Conservation (phyloP, 1,140 invertebrate genomes). For the Hylaeus volcanicus region DNA sequence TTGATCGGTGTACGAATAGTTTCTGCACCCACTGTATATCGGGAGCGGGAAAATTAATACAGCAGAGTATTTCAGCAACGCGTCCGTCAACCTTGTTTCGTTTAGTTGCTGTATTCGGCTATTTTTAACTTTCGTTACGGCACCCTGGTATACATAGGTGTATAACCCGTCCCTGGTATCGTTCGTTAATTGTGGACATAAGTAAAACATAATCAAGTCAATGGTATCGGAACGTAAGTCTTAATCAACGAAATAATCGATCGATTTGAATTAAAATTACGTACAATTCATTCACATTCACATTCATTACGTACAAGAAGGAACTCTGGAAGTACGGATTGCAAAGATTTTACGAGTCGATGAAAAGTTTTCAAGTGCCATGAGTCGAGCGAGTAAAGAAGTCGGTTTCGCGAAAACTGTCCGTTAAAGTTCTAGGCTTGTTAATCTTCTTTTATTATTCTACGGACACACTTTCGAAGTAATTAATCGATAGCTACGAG, state of each 20-base stretch:
- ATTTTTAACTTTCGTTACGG: constrained; percentile 40
- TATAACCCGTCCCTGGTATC: background rate
- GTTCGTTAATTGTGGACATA: constrained; percentile 17
- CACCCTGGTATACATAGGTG: background rate
- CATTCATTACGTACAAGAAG: too few relatives aligned
- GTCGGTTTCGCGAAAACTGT: background rate
- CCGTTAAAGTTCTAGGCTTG: background rate
- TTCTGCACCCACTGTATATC: background rate
- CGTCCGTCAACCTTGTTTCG: constrained; percentile 41
- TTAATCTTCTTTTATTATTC: background rate
- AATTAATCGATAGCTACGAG: background rate
- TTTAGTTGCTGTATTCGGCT: constrained; percentile 34
- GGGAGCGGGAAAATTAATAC: constrained; percentile 13
- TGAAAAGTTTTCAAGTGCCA: background rate
- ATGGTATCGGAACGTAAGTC: too few relatives aligned
- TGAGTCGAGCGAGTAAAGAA: background rate
- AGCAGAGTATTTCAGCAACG: constrained; percentile 17
- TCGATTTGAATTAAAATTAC: too few relatives aligned
- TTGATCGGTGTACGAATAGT: too few relatives aligned
- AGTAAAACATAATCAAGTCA: background rate
- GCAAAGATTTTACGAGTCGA: background rate
- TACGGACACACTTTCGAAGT: background rate
- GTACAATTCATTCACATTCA: too few relatives aligned
- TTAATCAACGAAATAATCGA: too few relatives aligned
- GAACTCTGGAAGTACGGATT: background rate